Percentiles rank a stretch among this genome's conserved stretches.
Conservation (phyloP, 2,888 invertebrate genomes). For the Dynastes grantii region DNA sequence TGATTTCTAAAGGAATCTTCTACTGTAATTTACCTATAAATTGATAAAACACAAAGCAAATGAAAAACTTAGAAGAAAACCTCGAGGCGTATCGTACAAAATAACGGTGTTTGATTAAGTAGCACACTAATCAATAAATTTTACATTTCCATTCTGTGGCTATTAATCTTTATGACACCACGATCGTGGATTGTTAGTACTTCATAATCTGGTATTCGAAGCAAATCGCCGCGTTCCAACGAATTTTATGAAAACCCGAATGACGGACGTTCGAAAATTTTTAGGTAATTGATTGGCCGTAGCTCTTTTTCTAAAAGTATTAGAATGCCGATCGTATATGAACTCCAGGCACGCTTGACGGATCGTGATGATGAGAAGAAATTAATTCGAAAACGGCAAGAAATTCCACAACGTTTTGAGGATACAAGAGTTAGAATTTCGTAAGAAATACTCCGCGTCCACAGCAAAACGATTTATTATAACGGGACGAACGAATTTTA, state of each 20-base stretch:
- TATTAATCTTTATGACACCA: constrained; percentile 13
- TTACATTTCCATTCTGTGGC: neutral
- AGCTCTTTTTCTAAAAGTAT: constrained; percentile 15
- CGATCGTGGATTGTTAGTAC: neutral
- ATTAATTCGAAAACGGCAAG: constrained; percentile 30
- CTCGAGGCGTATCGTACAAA: neutral
- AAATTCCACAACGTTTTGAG: constrained; percentile 16
- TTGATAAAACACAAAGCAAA: too few species aligned
- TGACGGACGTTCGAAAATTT: constrained; percentile 18
- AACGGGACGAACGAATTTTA: constrained; percentile 31
- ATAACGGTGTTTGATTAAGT: constrained; percentile 12
- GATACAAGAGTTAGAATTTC: neutral
- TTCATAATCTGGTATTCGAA: neutral
- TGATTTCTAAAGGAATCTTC: too few species aligned
- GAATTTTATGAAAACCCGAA: constrained; percentile 1
- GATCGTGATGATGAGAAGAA: constrained; percentile 17
- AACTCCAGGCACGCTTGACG: constrained; percentile 15
- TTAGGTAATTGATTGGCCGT: constrained; percentile 14
- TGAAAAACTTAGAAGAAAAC: neutral
- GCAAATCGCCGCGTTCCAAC: neutral
- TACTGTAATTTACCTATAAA: neutral
- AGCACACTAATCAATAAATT: constrained; percentile 13
- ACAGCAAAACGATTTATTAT: constrained; percentile 39
- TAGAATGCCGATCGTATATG: neutral
- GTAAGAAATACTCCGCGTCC: constrained; percentile 4